Conservation (phyloP, 1,140 invertebrate genomes). For the Phthorimaea operculella region DNA sequence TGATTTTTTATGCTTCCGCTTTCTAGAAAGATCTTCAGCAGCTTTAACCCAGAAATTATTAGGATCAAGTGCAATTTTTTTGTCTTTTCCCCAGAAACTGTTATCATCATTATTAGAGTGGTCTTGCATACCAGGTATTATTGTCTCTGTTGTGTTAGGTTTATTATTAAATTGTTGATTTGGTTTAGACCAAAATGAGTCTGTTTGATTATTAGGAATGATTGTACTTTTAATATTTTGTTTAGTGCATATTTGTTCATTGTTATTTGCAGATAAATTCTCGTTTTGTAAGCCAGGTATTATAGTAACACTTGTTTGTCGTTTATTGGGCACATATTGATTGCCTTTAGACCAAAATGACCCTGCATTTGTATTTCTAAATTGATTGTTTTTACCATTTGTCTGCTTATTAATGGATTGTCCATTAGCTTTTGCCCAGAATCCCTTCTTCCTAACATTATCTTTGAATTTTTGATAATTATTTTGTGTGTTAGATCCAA, state of each 20-base stretch:
- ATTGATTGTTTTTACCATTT: background rate
- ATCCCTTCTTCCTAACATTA: constrained; percentile 56
- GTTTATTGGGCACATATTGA: no score
- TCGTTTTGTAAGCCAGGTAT: no score
- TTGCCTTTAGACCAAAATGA: no score
- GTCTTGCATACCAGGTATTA: background rate
- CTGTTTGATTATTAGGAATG: background rate
- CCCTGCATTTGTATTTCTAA: background rate
- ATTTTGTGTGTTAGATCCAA: constrained; percentile 52
- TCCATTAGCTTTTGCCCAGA: constrained; percentile 59
- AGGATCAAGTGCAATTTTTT: no score
- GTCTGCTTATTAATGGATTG: background rate
- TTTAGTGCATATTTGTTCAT: no score
- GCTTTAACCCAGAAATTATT: no score
- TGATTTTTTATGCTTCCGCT: no score
- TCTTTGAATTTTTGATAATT: constrained; percentile 64
- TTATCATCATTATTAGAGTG: background rate
- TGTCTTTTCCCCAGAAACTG: background rate
- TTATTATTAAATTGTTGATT: background rate
- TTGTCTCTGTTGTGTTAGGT: background rate
- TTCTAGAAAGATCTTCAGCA: no score
- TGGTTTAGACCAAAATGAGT: background rate
- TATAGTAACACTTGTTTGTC: no score
- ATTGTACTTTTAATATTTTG: background rate
- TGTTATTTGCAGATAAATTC: no score